Evolutionary conservation across 2,113 vertebrate species (phyloP).

Genomic region (Oryzias celebensis): DNA sequence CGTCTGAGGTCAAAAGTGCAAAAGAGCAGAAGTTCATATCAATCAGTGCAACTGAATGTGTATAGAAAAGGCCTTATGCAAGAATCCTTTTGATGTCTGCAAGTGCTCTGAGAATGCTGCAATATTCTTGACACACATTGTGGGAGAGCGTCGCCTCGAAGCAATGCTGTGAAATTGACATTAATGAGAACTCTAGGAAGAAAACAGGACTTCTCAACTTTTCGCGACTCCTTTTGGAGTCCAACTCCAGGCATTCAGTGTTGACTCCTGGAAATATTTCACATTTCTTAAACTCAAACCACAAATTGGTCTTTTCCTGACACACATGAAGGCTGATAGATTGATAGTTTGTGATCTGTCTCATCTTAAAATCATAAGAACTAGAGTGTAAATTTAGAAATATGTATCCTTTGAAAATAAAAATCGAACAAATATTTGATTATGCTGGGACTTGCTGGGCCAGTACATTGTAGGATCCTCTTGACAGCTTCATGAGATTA

Average conservation of each 20-base stretch:
- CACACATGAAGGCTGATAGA: too few species aligned
- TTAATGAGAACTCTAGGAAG: conserved; percentile 72
- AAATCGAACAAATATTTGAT: too few species aligned
- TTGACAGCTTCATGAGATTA: too few species aligned
- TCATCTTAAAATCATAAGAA: too few species aligned
- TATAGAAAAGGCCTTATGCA: conserved; percentile 66
- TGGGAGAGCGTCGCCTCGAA: conserved; percentile 45
- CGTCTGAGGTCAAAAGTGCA: conserved; percentile 48
- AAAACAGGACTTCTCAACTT: conserved; percentile 54
- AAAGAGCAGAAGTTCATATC: conserved; percentile 30
- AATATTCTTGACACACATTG: conserved; percentile 59
- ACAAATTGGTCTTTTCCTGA: too few species aligned
- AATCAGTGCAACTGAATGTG: conserved; percentile 7
- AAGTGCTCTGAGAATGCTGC: conserved; percentile 70
- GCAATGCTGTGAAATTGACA: conserved; percentile 73
- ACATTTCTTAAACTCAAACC: neutral
- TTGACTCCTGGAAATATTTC: conserved; percentile 24
- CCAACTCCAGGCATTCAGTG: conserved; percentile 33
- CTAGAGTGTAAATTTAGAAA: too few species aligned
- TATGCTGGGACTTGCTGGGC: too few species aligned
- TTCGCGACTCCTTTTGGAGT: conserved; percentile 49
- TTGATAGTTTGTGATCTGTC: too few species aligned
- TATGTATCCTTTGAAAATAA: too few species aligned
- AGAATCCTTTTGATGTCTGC: conserved; percentile 63
- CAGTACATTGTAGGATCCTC: too few species aligned